phyloP scores from a whole-genome alignment of 2,888 invertebrate species.

The Dromius quadrimaculatus region DNA sequence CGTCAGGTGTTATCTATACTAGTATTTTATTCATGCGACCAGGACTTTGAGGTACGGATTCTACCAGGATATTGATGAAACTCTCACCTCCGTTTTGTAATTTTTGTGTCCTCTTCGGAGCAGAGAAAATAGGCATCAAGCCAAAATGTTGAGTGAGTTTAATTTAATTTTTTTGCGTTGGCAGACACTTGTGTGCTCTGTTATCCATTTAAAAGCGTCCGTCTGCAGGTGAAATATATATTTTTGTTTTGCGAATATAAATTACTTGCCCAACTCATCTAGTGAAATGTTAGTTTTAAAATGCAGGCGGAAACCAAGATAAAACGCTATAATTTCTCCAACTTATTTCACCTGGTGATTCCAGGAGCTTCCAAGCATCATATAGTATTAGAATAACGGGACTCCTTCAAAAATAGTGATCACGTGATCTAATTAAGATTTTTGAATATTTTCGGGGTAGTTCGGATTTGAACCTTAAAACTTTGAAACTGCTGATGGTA shows the following conservation, averaged over 20 bases:
- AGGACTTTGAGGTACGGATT: neutral
- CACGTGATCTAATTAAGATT: too few species aligned
- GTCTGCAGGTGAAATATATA: slow-evolving; percentile 38
- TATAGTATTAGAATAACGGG: too few species aligned
- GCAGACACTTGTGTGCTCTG: slow-evolving; percentile 33
- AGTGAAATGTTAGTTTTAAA: slow-evolving; percentile 10
- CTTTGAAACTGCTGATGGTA: too few species aligned
- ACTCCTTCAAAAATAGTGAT: too few species aligned
- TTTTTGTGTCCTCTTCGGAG: slow-evolving; percentile 18
- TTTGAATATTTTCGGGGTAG: too few species aligned
- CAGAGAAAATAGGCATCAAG: slow-evolving; percentile 22
- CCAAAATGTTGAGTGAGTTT: slow-evolving; percentile 46
- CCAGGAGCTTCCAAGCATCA: too few species aligned
- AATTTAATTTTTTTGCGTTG: slow-evolving; percentile 39
- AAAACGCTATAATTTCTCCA: too few species aligned
- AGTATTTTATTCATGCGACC: neutral
- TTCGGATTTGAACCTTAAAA: too few species aligned
- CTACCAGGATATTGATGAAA: neutral
- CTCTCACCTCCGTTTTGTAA: too few species aligned
- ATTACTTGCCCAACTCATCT: slow-evolving; percentile 17
- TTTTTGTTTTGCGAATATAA: slow-evolving; percentile 29
- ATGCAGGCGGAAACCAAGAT: slow-evolving; percentile 4
- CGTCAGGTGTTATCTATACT: neutral
- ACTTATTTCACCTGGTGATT: too few species aligned
- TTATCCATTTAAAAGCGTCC: slow-evolving; percentile 29